Evolutionary conservation across 1,140 invertebrate genomes (phyloP).

Genomic region (Orussus abietinus): DNA sequence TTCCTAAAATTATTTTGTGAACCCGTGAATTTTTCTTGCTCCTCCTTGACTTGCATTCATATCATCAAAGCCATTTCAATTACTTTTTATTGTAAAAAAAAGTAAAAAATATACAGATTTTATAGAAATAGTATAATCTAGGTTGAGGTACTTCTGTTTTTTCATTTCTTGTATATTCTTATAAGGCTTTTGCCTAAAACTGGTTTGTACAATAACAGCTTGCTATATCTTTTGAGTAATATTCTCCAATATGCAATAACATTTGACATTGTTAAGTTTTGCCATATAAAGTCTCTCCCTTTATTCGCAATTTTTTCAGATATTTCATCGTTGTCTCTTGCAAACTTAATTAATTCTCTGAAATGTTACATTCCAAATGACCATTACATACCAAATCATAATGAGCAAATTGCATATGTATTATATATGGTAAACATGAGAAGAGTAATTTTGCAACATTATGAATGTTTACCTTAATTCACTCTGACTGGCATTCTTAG

Average conservation of each 20-base stretch:
- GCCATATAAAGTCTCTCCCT: slow-evolving; percentile 78
- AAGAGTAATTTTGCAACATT: slow-evolving; percentile 5
- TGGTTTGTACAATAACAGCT: slow-evolving; percentile 70
- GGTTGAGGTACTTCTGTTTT: too few relatives aligned
- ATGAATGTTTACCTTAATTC: slow-evolving; percentile 56
- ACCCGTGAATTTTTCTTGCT: too few relatives aligned
- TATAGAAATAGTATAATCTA: slow-evolving; percentile 14
- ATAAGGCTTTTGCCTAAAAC: slow-evolving; percentile 57
- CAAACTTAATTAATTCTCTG: slow-evolving; percentile 73
- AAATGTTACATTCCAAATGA: slow-evolving; percentile 17
- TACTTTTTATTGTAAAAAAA: too few relatives aligned
- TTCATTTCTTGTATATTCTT: slow-evolving; percentile 39
- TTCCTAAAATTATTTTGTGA: too few relatives aligned
- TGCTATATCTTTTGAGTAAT: slow-evolving; percentile 73
- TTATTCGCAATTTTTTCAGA: slow-evolving; percentile 77
- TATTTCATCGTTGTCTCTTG: slow-evolving; percentile 70
- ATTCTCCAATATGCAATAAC: slow-evolving; percentile 85
- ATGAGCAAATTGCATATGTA: slow-evolving; percentile 11
- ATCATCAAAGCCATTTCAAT: too few relatives aligned
- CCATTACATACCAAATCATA: slow-evolving; percentile 6
- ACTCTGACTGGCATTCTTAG: slow-evolving; percentile 63
- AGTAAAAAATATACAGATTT: slow-evolving; percentile 8
- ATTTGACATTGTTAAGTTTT: slow-evolving; percentile 80
- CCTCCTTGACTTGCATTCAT: too few relatives aligned
- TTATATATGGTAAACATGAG: slow-evolving; percentile 5